Evolutionary conservation across 2,113 vertebrate species (phyloP).

Genomic region (Bos javanicus): DNA sequence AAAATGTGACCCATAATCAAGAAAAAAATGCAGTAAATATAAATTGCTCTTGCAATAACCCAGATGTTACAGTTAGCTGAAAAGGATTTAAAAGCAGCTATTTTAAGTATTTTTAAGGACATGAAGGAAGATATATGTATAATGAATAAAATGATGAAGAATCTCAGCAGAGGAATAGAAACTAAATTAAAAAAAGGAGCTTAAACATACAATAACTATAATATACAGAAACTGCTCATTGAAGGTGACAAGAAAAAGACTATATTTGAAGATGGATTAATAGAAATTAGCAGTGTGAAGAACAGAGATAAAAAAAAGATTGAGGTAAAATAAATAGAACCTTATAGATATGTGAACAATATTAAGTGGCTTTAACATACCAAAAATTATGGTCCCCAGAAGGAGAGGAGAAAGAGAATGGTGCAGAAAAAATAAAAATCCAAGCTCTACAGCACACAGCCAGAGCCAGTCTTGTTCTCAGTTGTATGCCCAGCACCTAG

Average conservation of each 20-base stretch:
- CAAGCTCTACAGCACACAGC: neutral
- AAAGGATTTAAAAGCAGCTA: neutral
- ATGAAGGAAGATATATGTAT: neutral
- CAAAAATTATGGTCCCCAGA: neutral
- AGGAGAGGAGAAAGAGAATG: neutral
- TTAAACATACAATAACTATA: neutral
- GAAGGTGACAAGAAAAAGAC: neutral
- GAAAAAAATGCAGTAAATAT: neutral
- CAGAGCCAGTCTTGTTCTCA: neutral
- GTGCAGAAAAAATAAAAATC: neutral
- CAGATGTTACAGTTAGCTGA: neutral
- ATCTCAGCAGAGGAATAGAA: neutral
- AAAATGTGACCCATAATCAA: neutral
- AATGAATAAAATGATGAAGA: neutral
- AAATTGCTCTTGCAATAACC: neutral
- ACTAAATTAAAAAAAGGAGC: neutral
- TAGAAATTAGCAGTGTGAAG: neutral
- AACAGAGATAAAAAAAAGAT: neutral
- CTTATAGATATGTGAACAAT: neutral
- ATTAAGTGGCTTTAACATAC: neutral
- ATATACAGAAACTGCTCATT: neutral
- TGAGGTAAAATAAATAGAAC: neutral
- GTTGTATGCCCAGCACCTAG: neutral
- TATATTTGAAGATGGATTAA: neutral
- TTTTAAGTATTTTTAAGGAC: constrained; percentile 9